Conservation (phyloP, 2,113 vertebrate species). For the Orthonyx spaldingii region DNA sequence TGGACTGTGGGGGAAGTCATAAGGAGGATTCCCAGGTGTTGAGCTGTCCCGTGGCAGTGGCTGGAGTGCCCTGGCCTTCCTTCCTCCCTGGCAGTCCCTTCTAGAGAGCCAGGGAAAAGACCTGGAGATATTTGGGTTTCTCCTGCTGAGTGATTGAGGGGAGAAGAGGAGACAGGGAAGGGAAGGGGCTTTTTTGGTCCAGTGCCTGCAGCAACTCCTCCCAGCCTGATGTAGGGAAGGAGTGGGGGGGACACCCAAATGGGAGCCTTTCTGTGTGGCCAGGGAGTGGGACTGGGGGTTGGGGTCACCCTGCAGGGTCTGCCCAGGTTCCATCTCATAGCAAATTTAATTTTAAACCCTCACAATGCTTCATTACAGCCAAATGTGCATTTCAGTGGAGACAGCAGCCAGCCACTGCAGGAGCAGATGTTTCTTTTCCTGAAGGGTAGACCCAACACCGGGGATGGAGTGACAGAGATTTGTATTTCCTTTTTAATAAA, state of each 20-base stretch:
- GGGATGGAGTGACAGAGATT: neutral
- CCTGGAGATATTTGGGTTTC: neutral
- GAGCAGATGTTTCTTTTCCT: conserved; percentile 6
- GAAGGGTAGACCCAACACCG: neutral
- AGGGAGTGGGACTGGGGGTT: neutral
- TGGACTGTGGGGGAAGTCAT: accelerated
- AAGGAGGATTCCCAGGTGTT: neutral
- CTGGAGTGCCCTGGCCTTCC: neutral
- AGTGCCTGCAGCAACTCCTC: neutral
- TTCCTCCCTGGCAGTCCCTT: neutral
- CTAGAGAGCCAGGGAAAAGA: neutral
- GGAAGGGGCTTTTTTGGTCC: neutral
- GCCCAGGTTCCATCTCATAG: accelerated
- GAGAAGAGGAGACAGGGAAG: neutral
- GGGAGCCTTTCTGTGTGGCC: neutral
- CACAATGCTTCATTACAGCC: neutral
- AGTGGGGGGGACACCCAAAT: accelerated
- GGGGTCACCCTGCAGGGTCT: neutral
- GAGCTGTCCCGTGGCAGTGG: accelerated
- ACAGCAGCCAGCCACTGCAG: neutral
- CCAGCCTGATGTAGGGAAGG: neutral
- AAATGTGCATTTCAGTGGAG: accelerated
- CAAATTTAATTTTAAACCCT: neutral
- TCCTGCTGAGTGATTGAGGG: neutral
- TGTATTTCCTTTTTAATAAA: neutral